A percentile compares a stretch with the other conserved stretches of the same genome.
Evolutionary conservation across 2,113 vertebrate species (phyloP).

Genomic region (Python bivittatus): DNA sequence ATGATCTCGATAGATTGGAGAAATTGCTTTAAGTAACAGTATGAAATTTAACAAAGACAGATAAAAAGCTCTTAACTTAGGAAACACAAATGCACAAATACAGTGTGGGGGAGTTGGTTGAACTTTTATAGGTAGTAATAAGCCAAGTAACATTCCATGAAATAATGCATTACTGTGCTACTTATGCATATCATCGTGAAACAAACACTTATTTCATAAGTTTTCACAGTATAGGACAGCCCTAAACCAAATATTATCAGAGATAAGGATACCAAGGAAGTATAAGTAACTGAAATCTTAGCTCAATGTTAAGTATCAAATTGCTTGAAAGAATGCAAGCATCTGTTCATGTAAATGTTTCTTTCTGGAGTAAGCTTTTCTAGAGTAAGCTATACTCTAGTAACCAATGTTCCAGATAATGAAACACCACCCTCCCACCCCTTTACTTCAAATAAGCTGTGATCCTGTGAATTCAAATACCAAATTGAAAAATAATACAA

Average conservation of each 20-base stretch:
- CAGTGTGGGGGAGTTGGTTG: neutral
- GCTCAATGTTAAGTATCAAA: neutral
- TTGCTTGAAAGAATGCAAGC: neutral
- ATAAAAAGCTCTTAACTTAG: neutral
- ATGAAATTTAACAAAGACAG: neutral
- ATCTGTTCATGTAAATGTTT: slow-evolving; percentile 11
- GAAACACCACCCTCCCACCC: neutral
- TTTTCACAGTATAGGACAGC: neutral
- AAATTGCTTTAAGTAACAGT: neutral
- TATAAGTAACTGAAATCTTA: neutral
- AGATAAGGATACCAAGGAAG: neutral
- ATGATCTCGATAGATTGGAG: neutral
- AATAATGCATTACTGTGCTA: slow-evolving; percentile 4
- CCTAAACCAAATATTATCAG: slow-evolving; percentile 1
- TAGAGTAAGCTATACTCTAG: neutral
- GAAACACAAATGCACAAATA: neutral
- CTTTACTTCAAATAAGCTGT: neutral
- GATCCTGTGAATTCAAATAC: neutral
- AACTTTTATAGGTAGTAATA: neutral
- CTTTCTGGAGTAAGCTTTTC: neutral
- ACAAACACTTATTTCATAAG: slow-evolving; percentile 2
- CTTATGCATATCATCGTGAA: slow-evolving; percentile 21
- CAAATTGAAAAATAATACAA: neutral
- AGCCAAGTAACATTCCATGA: neutral
- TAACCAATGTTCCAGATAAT: neutral